These are phyloP conservation scores for Myotis vivesi DNA, from an alignment of 2,797 vertebrate species.

Conservation along the genomic window DNA sequence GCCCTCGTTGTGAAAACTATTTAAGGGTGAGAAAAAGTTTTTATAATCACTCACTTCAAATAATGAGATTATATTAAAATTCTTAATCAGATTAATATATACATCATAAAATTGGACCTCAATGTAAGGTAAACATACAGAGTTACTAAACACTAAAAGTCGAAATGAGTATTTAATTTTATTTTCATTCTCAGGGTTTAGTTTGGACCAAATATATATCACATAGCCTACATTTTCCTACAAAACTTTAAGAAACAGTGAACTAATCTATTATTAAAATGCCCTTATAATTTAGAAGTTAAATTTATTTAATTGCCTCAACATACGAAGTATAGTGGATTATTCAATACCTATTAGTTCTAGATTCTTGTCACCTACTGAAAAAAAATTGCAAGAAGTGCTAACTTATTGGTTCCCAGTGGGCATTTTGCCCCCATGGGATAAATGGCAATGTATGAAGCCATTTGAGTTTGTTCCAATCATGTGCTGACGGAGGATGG, in stretches of 20 bases:
- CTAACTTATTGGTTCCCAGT: background rate
- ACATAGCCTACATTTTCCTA: background rate
- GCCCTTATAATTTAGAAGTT: background rate
- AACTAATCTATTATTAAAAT: background rate
- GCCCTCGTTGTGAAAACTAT: background rate
- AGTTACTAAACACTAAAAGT: background rate
- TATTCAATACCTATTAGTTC: background rate
- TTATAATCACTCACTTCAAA: background rate
- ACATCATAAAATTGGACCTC: background rate
- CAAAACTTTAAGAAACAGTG: background rate
- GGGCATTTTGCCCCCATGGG: background rate
- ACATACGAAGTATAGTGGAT: background rate
- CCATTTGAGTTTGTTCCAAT: background rate
- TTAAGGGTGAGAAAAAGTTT: background rate
- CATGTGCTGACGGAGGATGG: background rate
- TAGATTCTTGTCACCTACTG: background rate
- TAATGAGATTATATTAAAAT: background rate
- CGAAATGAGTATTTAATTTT: background rate
- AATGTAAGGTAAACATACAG: background rate
- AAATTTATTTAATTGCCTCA: background rate
- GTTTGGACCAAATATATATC: background rate
- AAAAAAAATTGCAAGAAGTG: background rate
- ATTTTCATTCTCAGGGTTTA: background rate
- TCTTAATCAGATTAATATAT: background rate
- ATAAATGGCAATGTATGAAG: background rate